Evolutionary conservation across 2,888 invertebrate genomes (phyloP), one percentile per base, ranked within the genome.

Genomic region (Nymphalis urticae): DNA sequence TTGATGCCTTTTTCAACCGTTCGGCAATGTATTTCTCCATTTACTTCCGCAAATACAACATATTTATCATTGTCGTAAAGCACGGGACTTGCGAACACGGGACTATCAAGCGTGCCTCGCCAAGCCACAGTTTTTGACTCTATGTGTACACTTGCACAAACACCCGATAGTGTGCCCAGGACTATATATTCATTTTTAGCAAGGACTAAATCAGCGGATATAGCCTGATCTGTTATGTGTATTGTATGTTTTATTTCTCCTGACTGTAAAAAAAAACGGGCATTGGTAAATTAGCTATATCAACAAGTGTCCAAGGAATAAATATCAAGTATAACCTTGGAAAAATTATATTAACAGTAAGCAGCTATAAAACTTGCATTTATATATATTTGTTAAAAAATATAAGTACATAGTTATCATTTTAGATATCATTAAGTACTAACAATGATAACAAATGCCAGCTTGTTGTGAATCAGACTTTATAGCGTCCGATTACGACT

Each of bases 31-130:
- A 95, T 82, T 56, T 83, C 85, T 6, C 95, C 95, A 73, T 82
- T 84, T 42, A 94, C 94, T 82, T 93, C 93, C 32, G 93, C 89
- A 78, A 94, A 93, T 19, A 94, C 84, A 32, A 94, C 89, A 68
- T 92, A 90, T 53, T 93, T 90, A 72, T 94, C 94, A 56, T 86
- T 85, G 60, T 94, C 89, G 56, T 95, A 89, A 0, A 95, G 80
- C 32, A 90, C 88, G 0, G 95, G 95, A 10, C 94, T 93, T 0
- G 95, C 94, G 82, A 97, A 96, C 32, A 96, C 85, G 0, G 97
- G 95, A 77, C 94, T 94, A 65, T 81, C 81, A 4, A 95, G 85
- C 66, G 93, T 84, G 56, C 89, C 88, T 27, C 86, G 90, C 97
- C 97, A 97, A 47, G 80, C 79, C 0, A 96, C 95, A 16, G 83